Evolutionary conservation across 2,888 invertebrate species (phyloP).

Genomic region (Beris chalybata): DNA sequence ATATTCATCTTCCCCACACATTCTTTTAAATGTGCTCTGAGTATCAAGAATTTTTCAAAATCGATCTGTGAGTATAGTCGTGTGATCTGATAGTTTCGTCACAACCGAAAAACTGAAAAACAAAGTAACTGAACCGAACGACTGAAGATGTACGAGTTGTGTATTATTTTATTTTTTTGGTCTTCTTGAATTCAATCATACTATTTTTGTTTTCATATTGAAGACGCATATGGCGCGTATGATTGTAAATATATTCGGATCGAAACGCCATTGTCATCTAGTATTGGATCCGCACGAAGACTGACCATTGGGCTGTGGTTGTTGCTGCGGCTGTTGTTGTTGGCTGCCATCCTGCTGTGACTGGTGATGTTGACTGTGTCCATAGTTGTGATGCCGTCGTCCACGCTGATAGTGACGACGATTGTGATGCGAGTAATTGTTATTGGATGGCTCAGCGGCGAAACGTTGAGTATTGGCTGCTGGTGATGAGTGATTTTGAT

Average conservation of each 20-base stretch:
- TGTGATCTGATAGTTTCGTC: too few species aligned
- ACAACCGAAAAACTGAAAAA: too few species aligned
- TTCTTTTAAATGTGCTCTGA: too few species aligned
- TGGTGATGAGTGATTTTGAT: slow-evolving; percentile 4
- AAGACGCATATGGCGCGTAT: slow-evolving; percentile 17
- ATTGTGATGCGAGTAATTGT: slow-evolving; percentile 51
- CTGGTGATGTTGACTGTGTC: slow-evolving; percentile 31
- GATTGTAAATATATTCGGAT: not conserved
- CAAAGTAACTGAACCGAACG: too few species aligned
- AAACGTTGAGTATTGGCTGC: slow-evolving; percentile 45
- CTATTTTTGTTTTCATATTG: not conserved
- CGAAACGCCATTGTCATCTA: slow-evolving; percentile 52
- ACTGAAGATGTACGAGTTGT: too few species aligned
- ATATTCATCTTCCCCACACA: too few species aligned
- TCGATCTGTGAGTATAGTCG: too few species aligned
- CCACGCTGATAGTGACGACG: slow-evolving; percentile 49
- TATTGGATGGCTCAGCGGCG: slow-evolving; percentile 50
- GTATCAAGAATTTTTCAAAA: too few species aligned
- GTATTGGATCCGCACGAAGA: slow-evolving; percentile 47
- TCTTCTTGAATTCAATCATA: too few species aligned
- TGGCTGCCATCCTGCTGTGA: slow-evolving; percentile 26
- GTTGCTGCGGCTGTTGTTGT: slow-evolving; percentile 40
- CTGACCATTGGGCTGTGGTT: slow-evolving; percentile 45
- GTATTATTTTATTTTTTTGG: too few species aligned
- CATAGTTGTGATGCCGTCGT: slow-evolving; percentile 21